Percentiles rank a stretch among this genome's conserved stretches.
Conservation (phyloP, 2,888 invertebrate genomes). For the Physocephala rufipes region DNA sequence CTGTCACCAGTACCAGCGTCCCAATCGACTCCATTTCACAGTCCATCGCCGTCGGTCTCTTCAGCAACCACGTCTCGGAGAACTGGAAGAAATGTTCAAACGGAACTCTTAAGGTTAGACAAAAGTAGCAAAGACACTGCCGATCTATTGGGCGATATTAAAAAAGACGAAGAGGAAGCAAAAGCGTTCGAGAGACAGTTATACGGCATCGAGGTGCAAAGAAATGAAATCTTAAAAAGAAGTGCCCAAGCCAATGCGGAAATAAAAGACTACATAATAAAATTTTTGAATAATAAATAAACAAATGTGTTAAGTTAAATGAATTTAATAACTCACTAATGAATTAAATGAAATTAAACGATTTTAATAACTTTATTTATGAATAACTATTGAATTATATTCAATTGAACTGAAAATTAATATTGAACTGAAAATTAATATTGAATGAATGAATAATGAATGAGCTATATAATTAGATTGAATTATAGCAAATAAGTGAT, state of each 20-base stretch:
- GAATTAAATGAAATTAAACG: too few relatives aligned
- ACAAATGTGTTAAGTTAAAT: background rate
- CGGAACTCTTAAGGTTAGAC: background rate
- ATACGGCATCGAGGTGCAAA: background rate
- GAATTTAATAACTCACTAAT: too few relatives aligned
- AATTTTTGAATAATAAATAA: background rate
- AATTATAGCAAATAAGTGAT: background rate
- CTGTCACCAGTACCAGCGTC: background rate
- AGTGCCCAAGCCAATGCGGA: background rate
- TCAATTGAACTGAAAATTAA: too few relatives aligned
- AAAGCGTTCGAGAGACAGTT: background rate
- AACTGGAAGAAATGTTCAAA: background rate
- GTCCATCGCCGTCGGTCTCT: too few relatives aligned
- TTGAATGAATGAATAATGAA: too few relatives aligned
- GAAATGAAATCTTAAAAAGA: slow-evolving; percentile 4
- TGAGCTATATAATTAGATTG: too few relatives aligned
- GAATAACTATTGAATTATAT: too few relatives aligned
- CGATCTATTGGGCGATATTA: background rate
- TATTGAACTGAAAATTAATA: too few relatives aligned
- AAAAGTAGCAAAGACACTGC: background rate
- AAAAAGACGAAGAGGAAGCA: slow-evolving; percentile 7
- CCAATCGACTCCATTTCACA: background rate
- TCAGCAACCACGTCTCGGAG: background rate
- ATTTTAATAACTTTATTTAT: too few relatives aligned
- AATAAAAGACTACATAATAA: background rate